phyloP scores from a whole-genome alignment of 2,113 vertebrate species.

The Lophura nycthemera region DNA sequence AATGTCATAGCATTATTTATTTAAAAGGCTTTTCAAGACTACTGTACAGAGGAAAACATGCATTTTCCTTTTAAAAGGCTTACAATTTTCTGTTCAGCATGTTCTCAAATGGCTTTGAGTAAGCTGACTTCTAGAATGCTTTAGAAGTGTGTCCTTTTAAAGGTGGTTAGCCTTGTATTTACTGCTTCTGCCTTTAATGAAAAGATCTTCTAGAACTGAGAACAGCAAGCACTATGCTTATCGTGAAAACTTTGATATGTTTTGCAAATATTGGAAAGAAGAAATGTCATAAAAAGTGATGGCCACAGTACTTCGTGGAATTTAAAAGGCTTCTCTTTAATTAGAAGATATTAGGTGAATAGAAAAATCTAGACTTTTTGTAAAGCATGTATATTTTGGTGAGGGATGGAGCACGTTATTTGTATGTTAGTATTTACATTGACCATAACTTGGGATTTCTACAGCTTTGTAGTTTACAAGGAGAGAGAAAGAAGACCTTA shows the following conservation, averaged over 20 bases:
- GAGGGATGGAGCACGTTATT: neutral
- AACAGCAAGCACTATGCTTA: neutral
- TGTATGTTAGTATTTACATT: fast-evolving
- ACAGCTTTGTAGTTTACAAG: neutral
- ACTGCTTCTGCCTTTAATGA: neutral
- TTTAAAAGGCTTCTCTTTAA: neutral
- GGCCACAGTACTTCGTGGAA: neutral
- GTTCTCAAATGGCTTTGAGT: constrained; percentile 19
- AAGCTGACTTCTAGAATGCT: constrained; percentile 22
- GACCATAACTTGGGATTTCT: neutral
- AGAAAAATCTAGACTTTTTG: neutral
- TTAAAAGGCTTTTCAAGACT: constrained; percentile 64
- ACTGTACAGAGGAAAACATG: constrained; percentile 19
- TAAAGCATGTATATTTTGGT: neutral
- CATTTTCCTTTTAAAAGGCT: constrained; percentile 38
- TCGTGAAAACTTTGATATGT: neutral
- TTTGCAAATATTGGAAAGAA: neutral
- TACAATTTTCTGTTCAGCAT: constrained; percentile 43
- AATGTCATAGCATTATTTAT: constrained; percentile 74
- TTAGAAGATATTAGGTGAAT: neutral
- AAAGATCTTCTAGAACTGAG: neutral
- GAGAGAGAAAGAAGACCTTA: neutral
- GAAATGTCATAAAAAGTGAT: neutral
- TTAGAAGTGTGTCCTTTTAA: constrained; percentile 16
- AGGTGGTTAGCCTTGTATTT: neutral